Evolutionary conservation across 92 coral and sea anemone genomes (phyloP), one percentile per base, ranked within the genome.

Genomic region (Zoanthus gigantus): DNA sequence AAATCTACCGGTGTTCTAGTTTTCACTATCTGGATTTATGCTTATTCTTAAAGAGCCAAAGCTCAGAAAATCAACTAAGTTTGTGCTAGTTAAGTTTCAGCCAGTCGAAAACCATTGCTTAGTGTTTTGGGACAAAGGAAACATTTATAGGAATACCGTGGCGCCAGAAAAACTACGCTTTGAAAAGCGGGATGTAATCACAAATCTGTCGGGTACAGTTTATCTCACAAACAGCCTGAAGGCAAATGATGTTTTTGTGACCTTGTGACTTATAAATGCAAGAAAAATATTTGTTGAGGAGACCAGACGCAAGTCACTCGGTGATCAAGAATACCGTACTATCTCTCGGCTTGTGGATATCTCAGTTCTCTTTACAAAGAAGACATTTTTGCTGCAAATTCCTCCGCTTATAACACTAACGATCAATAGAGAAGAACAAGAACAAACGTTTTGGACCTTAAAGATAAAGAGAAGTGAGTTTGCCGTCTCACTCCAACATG

Each of bases 221-320:
- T 65, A 31, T 16, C 52, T 46, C 32, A 30, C 28, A 77, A 77
- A 66, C 12, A 42, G 34, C 84, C 72, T 45, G 56, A n/a, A 79
- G 45, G 84, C 74, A 47, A 16, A 23, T 17, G 72, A 60, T 61
- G n/a, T 78, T 10, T 50, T 79, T 65, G 65, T 65, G 75, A 61
- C 75, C 85, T 28, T 63, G 15, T 30, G 45, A 58, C 37, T 81
- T 44, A 63, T 81, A 81, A 65, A 81, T 65, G 74, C 58, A 30
- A 81, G 48, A 77, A 77, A 48, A 52, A 77, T 77, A 28, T 50
- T 77, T 77, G 82, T 32, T 77, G 83, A 77, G 83, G 32, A 3
- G 61, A 71, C 32, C 32, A 34, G 6, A 32, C 72, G 54, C 71
- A 1, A 61, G 63, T 28, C 10, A 54, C 16, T 68, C 65, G 57